Evolutionary conservation across 2,113 vertebrate genomes (phyloP).

Genomic region (Stictonetta naevosa): DNA sequence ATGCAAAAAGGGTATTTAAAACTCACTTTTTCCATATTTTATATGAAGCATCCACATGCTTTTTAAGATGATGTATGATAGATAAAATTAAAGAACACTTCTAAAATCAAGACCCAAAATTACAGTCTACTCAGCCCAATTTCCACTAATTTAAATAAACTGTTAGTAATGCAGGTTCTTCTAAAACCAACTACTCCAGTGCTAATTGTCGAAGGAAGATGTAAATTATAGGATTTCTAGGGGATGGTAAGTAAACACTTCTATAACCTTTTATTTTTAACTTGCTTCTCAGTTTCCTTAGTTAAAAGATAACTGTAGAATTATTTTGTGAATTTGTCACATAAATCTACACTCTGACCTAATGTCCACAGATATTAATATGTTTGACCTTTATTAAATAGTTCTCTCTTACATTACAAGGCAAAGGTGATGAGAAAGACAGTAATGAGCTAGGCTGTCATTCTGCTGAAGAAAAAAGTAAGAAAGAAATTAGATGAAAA

Average conservation of each 20-base stretch:
- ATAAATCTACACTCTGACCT: neutral
- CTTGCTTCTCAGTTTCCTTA: neutral
- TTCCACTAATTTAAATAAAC: neutral
- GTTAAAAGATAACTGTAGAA: neutral
- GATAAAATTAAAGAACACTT: neutral
- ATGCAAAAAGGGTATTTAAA: neutral
- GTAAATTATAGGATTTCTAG: neutral
- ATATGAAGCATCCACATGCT: neutral
- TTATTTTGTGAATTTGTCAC: neutral
- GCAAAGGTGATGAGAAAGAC: neutral
- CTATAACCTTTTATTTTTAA: neutral
- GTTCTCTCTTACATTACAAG: neutral
- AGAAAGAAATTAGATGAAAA: conserved; percentile 56
- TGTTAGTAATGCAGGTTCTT: accelerated
- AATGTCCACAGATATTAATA: neutral
- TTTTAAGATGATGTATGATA: neutral
- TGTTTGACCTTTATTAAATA: conserved; percentile 32
- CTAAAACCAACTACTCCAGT: neutral
- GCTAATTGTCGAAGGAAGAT: neutral
- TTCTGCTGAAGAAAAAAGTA: conserved; percentile 9
- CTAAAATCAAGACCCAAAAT: neutral
- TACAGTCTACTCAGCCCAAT: neutral
- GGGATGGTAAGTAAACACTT: neutral
- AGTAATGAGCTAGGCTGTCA: conserved; percentile 4
- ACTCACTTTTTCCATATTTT: neutral